These are phyloP conservation scores for Crotophaga sulcirostris DNA, from an alignment of 2,113 vertebrate genomes.

Conservation along the genomic window DNA sequence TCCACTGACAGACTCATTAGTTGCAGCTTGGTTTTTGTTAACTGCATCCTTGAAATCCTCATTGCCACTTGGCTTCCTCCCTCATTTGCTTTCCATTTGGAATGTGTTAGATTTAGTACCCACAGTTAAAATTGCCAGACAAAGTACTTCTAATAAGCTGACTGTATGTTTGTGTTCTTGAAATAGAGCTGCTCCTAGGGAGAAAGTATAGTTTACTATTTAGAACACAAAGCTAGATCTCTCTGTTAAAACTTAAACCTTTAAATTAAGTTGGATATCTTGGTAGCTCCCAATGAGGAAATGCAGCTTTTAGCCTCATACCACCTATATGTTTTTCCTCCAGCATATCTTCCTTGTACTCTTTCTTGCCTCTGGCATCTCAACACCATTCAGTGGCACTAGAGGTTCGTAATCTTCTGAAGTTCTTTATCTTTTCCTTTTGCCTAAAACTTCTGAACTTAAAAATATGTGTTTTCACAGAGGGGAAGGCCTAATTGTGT, in stretches of 20 bases:
- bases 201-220: neutral
- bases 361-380: neutral
- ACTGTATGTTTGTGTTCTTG: constrained; percentile 5
- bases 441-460: neutral
- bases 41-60: constrained; percentile 35
- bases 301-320: neutral
- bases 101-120: constrained; percentile 48
- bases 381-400: neutral
- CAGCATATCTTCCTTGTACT: neutral
- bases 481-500: neutral
- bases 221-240: neutral
- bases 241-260: neutral
- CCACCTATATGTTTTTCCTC: neutral
- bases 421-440: neutral
- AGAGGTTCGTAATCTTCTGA: neutral
- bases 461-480: neutral
- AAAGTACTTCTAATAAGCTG: constrained; percentile 13
- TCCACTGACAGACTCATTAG: constrained; percentile 49
- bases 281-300: neutral
- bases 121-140: constrained; percentile 30
- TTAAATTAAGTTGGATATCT: neutral
- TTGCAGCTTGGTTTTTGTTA: constrained; percentile 54
- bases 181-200: constrained; percentile 7
- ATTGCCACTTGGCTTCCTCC: constrained; percentile 34
- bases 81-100: constrained; percentile 45